These are phyloP conservation scores for Planiliza haematocheilus DNA, from an alignment of 2,113 vertebrate species.

Conservation along the genomic window DNA sequence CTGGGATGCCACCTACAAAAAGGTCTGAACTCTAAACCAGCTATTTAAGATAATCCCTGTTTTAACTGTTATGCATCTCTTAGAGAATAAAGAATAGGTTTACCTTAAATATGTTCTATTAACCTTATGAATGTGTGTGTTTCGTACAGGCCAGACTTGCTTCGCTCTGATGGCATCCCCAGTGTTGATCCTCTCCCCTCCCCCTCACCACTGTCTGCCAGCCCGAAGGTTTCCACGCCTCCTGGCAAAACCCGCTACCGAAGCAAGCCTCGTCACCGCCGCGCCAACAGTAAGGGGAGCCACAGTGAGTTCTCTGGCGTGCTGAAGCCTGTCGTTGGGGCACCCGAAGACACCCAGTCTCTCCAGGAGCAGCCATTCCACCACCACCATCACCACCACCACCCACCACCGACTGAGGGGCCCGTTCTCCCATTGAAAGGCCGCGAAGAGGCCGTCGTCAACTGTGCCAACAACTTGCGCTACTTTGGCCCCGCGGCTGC, in stretches of 20 bases:
- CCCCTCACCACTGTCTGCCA: constrained; percentile 91
- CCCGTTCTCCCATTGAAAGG: constrained; percentile 79
- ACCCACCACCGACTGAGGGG: constrained; percentile 57
- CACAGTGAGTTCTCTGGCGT: constrained; percentile 90
- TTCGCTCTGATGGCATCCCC: constrained; percentile 94
- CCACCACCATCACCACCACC: constrained; percentile 78
- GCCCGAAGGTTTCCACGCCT: constrained; percentile 91
- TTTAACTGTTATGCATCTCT: not conserved
- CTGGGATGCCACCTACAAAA: constrained; percentile 88
- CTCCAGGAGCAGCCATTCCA: constrained; percentile 75
- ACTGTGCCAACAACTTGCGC: constrained; percentile 93
- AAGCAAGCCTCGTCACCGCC: constrained; percentile 95
- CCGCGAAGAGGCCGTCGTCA: constrained; percentile 89
- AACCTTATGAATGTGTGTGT: not conserved
- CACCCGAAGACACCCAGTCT: constrained; percentile 78
- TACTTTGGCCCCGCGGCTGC: constrained; percentile 97
- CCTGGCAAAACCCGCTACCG: constrained; percentile 92
- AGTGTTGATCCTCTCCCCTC: constrained; percentile 86
- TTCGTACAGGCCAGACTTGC: constrained; percentile 89
- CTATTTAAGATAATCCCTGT: not conserved
- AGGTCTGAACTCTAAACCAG: constrained; percentile 80
- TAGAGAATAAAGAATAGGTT: too few relatives aligned
- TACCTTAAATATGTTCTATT: too few relatives aligned
- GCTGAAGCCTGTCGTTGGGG: constrained; percentile 83
- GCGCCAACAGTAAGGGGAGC: constrained; percentile 96